Evolutionary conservation across 2,888 invertebrate genomes (phyloP).

Genomic region (Strigamia crassipes): DNA sequence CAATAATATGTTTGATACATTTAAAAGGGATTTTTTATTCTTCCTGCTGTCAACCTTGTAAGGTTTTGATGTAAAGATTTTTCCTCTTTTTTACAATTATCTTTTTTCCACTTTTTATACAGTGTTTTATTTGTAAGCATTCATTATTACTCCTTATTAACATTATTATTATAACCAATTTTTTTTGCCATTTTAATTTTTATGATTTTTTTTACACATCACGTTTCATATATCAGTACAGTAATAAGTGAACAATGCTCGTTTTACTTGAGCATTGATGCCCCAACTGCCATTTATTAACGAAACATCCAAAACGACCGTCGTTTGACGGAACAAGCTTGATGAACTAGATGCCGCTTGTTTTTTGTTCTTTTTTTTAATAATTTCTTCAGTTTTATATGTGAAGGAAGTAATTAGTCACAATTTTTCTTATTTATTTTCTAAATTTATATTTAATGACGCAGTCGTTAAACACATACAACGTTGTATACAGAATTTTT

Average conservation of each 20-base stretch:
- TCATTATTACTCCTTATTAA: background rate
- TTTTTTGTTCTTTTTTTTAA: background rate
- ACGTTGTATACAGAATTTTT: background rate
- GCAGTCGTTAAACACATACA: background rate
- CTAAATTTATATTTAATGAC: background rate
- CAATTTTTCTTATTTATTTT: background rate
- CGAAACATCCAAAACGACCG: background rate
- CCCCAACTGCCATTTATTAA: conserved; percentile 17
- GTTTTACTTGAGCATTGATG: conserved; percentile 35
- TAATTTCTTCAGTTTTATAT: background rate
- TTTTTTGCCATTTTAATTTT: background rate
- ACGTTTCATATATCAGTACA: conserved; percentile 13
- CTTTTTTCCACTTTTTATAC: conserved; percentile 26
- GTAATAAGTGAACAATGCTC: background rate
- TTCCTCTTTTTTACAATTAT: background rate
- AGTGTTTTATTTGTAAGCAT: conserved; percentile 3
- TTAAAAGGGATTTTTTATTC: background rate
- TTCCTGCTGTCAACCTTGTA: background rate
- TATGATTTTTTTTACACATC: background rate
- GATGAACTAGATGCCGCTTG: background rate
- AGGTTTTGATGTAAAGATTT: conserved; percentile 35
- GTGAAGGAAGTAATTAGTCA: conserved; percentile 18
- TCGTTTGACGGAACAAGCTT: conserved; percentile 28
- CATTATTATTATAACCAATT: background rate
- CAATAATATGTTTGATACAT: conserved; percentile 33